These are phyloP conservation scores for Oopsacas minuta DNA, from an alignment of 37 sponge, comb jelly and placozoan species.

Conservation along the genomic window DNA sequence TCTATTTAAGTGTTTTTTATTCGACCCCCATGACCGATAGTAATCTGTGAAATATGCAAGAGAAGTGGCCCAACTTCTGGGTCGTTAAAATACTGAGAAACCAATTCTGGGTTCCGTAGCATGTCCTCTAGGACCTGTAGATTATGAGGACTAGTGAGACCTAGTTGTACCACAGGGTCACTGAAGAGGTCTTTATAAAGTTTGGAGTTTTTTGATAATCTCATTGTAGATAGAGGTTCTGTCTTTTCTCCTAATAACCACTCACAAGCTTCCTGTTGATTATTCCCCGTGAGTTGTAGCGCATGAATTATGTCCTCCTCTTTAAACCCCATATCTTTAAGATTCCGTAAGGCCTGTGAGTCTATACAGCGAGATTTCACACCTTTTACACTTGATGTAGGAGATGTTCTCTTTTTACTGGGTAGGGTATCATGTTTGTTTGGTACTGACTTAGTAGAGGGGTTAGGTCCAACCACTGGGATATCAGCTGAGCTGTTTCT, in stretches of 20 bases:
- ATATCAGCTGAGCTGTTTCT: background rate
- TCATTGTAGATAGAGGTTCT: background rate
- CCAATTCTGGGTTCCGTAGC: slow-evolving; percentile 3
- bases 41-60: background rate
- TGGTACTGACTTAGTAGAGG: background rate
- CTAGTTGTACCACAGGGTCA: background rate
- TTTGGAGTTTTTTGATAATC: background rate
- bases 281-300: background rate
- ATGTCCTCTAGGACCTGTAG: slow-evolving; percentile 2
- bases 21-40: slow-evolving; percentile 1
- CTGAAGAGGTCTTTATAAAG: background rate
- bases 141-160: slow-evolving; percentile 8
- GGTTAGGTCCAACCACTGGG: background rate
- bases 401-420: background rate
- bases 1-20: background rate
- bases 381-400: background rate
- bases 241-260: background rate
- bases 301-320: background rate
- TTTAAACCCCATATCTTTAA: slow-evolving; percentile 7
- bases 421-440: background rate
- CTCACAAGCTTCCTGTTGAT: background rate
- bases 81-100: slow-evolving; percentile 13
- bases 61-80: background rate
- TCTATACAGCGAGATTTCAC: background rate
- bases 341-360: background rate